Evolutionary conservation across 2,113 vertebrate species (phyloP).

Genomic region (Zosterops japonicus): DNA sequence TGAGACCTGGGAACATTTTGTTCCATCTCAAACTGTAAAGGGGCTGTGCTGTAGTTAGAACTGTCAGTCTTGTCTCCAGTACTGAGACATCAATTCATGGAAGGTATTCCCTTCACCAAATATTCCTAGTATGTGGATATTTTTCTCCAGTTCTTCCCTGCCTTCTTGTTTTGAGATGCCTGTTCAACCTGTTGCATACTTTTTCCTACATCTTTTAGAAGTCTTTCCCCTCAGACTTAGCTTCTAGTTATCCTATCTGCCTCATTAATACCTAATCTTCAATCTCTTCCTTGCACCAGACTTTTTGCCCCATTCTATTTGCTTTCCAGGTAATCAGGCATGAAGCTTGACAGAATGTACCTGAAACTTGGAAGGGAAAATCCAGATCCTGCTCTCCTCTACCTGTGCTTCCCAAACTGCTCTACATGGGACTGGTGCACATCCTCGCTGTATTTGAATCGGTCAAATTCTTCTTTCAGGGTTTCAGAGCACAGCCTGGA

Average conservation of each 20-base stretch:
- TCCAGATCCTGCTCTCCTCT: not conserved
- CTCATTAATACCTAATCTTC: not conserved
- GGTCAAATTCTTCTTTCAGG: not conserved
- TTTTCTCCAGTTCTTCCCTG: not conserved
- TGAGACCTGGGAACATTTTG: not conserved
- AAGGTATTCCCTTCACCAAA: not conserved
- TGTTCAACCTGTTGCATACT: not conserved
- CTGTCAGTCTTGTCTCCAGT: not conserved
- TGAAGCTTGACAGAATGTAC: not conserved
- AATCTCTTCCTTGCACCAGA: not conserved
- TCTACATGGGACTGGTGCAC: not conserved
- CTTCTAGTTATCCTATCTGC: not conserved
- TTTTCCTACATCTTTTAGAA: not conserved
- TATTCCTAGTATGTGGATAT: not conserved
- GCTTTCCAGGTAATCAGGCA: not conserved
- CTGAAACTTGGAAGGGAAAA: not conserved
- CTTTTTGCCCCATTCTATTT: not conserved
- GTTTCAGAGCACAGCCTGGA: not conserved
- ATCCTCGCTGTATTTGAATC: not conserved
- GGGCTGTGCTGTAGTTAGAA: not conserved
- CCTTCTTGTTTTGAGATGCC: not conserved
- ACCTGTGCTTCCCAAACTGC: not conserved
- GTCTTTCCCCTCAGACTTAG: not conserved
- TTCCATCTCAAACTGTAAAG: not conserved
- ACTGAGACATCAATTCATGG: rapidly evolving